A percentile compares a stretch with the other conserved stretches of the same genome.
These are phyloP conservation scores for Athrips mouffetella DNA, from an alignment of 2,888 invertebrate species.

Conservation along the genomic window DNA sequence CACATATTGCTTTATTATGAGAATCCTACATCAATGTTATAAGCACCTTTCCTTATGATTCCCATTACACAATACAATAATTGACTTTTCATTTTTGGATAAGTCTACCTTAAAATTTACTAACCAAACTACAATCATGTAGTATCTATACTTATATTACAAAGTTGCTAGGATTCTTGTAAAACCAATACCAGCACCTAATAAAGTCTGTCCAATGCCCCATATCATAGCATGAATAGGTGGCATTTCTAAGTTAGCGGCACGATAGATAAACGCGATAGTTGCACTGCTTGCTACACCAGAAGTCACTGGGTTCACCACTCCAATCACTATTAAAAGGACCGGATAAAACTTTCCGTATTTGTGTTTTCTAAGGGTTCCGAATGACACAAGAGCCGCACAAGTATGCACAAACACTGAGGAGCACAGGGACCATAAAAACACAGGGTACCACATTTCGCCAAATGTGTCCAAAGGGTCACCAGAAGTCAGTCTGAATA, in stretches of 20 bases:
- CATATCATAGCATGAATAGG: slow-evolving; percentile 95
- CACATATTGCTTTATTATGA: slow-evolving; percentile 27
- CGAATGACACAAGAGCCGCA: slow-evolving; percentile 94
- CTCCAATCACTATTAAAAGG: slow-evolving; percentile 91
- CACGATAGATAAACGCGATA: slow-evolving; percentile 95
- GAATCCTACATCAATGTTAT: slow-evolving; percentile 36
- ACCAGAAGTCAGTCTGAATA: slow-evolving; percentile 81
- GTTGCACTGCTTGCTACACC: slow-evolving; percentile 94
- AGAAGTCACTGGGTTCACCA: slow-evolving; percentile 91
- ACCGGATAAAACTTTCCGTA: slow-evolving; percentile 96
- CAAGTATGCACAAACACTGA: slow-evolving; percentile 95
- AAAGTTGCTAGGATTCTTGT: slow-evolving; percentile 95
- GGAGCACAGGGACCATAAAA: slow-evolving; percentile 96
- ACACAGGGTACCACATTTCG: slow-evolving; percentile 99
- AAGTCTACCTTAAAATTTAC: slow-evolving; percentile 20
- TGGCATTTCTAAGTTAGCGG: slow-evolving; percentile 92
- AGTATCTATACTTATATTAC: slow-evolving; percentile 63
- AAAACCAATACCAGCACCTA: slow-evolving; percentile 94
- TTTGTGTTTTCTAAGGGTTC: slow-evolving; percentile 94
- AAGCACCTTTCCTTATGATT: slow-evolving; percentile 40
- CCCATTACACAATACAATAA: slow-evolving; percentile 44
- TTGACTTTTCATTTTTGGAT: slow-evolving; percentile 44
- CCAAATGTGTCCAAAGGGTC: slow-evolving; percentile 84
- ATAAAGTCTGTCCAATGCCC: slow-evolving; percentile 95
- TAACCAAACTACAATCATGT: slow-evolving; percentile 7